These are phyloP conservation scores for Sebastes hubbsi DNA, from an alignment of 2,797 vertebrate genomes.

Conservation along the genomic window DNA sequence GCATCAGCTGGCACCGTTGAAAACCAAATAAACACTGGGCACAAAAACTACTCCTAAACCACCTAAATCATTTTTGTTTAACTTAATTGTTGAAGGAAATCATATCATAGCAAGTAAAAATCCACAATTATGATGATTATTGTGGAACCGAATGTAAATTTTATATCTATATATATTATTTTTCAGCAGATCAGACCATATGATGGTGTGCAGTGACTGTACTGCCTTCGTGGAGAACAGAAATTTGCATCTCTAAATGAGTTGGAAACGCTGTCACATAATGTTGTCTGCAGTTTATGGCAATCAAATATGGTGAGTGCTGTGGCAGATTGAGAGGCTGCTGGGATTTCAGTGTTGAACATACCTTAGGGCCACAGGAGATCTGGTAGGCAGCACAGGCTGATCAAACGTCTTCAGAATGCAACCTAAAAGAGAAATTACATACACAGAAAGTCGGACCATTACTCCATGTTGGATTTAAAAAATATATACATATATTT, in stretches of 20 bases:
- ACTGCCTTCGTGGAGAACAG: constrained; percentile 11
- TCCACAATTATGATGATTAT: not conserved
- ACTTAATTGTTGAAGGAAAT: not conserved
- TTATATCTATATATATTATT: not conserved
- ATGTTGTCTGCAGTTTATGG: constrained; percentile 12
- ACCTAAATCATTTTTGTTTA: not conserved
- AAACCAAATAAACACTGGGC: constrained; percentile 12
- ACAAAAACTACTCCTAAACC: not conserved
- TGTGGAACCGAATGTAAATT: not conserved
- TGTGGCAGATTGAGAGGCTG: constrained; percentile 31
- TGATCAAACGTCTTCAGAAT: constrained; percentile 67
- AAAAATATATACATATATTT: no score
- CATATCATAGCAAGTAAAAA: not conserved
- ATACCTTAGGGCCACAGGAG: constrained; percentile 76
- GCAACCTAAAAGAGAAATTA: constrained; percentile 61
- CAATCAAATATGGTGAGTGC: constrained; percentile 20
- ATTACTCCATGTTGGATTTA: not conserved
- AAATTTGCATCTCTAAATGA: constrained; percentile 15
- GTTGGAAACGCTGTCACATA: constrained; percentile 5
- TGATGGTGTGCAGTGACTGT: not conserved
- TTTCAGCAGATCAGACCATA: not conserved
- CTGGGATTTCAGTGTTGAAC: constrained; percentile 45
- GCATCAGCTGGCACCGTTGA: not conserved
- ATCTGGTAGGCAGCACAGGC: constrained; percentile 55
- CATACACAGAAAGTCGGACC: not conserved